Percentiles rank a stretch among this genome's conserved stretches.
phyloP scores from a whole-genome alignment of 2,888 invertebrate species.

The Caenorhabditis sp. region DNA sequence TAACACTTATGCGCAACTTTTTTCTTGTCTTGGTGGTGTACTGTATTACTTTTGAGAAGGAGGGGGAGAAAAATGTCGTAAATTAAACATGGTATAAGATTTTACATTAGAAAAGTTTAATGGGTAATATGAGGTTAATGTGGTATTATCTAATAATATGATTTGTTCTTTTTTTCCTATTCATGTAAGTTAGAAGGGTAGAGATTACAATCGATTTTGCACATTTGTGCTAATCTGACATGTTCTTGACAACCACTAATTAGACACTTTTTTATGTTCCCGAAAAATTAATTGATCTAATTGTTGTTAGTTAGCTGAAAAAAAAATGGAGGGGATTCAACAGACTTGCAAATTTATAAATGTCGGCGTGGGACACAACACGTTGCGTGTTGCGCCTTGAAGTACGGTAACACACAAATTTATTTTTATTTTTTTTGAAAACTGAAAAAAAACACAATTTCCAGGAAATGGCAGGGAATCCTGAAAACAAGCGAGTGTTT shows the following conservation, averaged over 20 bases:
- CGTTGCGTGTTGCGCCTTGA: not conserved
- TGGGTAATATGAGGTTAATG: too few species aligned
- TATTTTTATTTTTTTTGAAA: not conserved
- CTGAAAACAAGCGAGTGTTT: constrained; percentile 45
- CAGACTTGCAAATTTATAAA: not conserved
- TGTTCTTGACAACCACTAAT: not conserved
- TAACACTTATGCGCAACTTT: not conserved
- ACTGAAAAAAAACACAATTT: not conserved
- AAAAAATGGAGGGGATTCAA: not conserved
- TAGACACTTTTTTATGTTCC: too few species aligned
- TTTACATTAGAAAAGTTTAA: too few species aligned
- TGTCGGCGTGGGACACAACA: not conserved
- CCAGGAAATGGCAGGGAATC: not conserved
- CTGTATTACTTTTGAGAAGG: not conserved
- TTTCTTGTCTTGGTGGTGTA: not conserved
- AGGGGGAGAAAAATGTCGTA: not conserved
- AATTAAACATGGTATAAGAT: not conserved
- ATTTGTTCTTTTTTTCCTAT: too few species aligned
- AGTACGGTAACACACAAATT: not conserved
- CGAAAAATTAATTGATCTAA: too few species aligned
- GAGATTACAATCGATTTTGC: not conserved
- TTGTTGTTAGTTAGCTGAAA: not conserved
- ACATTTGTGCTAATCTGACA: not conserved
- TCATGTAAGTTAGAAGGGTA: not conserved
- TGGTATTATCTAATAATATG: too few species aligned